Conservation (phyloP, 2,113 vertebrate species). For the Pangasianodon hypophthalmus region DNA sequence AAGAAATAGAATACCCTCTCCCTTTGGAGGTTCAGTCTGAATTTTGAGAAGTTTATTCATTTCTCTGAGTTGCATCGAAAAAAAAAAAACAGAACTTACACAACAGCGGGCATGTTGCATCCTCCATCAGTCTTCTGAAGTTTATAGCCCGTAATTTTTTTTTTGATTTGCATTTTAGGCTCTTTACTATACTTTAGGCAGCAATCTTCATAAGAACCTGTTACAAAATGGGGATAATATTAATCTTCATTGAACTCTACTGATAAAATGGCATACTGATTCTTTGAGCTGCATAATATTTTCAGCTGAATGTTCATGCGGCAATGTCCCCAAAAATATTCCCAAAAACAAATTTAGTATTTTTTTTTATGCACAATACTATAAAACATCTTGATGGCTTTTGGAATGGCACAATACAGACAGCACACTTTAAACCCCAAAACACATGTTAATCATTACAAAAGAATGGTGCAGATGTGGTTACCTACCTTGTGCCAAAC, state of each 20-base stretch:
- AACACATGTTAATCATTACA: background rate
- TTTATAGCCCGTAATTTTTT: constrained; percentile 51
- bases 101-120: constrained; percentile 72
- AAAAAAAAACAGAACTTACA: constrained; percentile 65
- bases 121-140: constrained; percentile 73
- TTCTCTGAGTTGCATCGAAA: background rate
- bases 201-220: constrained; percentile 73
- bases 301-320: background rate
- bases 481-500: constrained; percentile 71
- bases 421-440: background rate
- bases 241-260: background rate
- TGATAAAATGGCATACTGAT: background rate
- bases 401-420: background rate
- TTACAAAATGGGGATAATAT: background rate
- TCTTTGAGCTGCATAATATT: background rate
- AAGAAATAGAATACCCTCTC: background rate
- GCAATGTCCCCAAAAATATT: background rate
- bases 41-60: background rate
- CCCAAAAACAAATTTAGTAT: background rate
- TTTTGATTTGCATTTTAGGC: background rate
- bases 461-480: background rate
- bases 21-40: background rate
- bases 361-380: background rate
- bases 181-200: constrained; percentile 54
- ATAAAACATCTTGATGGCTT: background rate